Percentiles rank a stretch among this genome's conserved stretches.
Conservation (phyloP, 2,888 invertebrate species). For the Schizotus pectinicornis region DNA sequence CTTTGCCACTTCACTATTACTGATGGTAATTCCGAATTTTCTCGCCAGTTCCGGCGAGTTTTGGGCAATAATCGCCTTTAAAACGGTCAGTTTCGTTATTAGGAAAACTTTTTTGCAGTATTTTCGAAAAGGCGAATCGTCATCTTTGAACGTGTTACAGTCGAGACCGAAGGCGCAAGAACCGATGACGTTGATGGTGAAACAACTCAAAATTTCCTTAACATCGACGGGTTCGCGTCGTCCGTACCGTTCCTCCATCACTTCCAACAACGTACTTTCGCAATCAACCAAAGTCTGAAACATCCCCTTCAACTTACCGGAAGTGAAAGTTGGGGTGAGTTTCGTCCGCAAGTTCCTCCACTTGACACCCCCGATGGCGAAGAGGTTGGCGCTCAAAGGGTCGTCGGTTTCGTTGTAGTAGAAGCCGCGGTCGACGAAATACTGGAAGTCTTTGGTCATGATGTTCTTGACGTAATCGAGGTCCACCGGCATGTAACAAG, state of each 20-base stretch:
- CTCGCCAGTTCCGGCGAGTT: conserved; percentile 30
- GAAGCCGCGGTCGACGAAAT: no score
- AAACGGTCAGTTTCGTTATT: conserved; percentile 9
- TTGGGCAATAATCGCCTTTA: conserved; percentile 23
- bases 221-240: no score
- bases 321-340: no score
- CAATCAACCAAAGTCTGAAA: no score
- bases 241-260: no score
- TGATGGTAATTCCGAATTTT: conserved; percentile 22
- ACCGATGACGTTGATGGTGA: no score
- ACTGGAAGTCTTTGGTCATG: conserved; percentile 64
- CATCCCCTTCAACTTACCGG: no score
- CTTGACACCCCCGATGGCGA: conserved; percentile 40
- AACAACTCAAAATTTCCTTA: no score
- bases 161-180: no score
- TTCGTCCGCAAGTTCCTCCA: no score
- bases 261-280: no score
- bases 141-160: conserved; percentile 62
- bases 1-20: conserved; percentile 34
- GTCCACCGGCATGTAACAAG: conserved; percentile 34
- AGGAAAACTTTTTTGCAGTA: conserved; percentile 46
- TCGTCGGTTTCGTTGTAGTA: conserved; percentile 35
- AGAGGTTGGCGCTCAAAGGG: conserved; percentile 39
- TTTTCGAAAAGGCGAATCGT: conserved; percentile 48
- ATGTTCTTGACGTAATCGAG: conserved; percentile 51